Evolutionary conservation across 2,888 invertebrate genomes (phyloP), one percentile per base, ranked within the genome.

Genomic region (Catocala sponsa): DNA sequence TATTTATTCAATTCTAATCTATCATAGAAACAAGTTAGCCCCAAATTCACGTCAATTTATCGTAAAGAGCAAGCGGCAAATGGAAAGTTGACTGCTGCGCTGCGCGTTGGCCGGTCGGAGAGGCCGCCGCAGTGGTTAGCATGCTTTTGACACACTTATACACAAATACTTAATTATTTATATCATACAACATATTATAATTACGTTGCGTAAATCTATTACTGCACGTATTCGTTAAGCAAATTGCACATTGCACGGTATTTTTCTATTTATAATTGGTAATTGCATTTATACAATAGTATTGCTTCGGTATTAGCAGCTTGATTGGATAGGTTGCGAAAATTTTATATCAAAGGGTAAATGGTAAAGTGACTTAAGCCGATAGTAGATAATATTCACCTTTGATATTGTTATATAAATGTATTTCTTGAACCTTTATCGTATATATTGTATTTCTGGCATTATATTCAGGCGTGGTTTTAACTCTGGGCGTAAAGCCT

Each of bases 151-250:
- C 64, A 68, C 59, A 69, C 64, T 63, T 68, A 49, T 41, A 56
- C 12, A 51, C 48, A 53, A 63, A 67, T 55, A 42, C 43, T 68
- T 73, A 71, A 75, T 75, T 67, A 68, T 68, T 59, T 61, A 48
- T 63, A 61, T 55, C 50, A 61, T 42, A 59, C 15, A 55, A 46
- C 6, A 53, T 33, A 70, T 70, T 33, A 70, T 70, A 72, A 70
- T 70, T 58, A 62, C 38, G 52, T 76, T 76, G 61, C 76, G 67
- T 62, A 76, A 69, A 69, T 52, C 52, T 38, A 68, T 63, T 68
- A 63, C 49, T 55, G n/a, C 44, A 42, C 48, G 50, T 52, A 59
- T 55, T 60, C 44, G 61, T 63, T 59, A 59, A 32, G 12, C 10
- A 54, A 62, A 67, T 67, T 61, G 62, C 55, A 60, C 47, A 48